Evolutionary conservation across 2,797 vertebrate genomes (phyloP).

Genomic region (Cuculus canorus): DNA sequence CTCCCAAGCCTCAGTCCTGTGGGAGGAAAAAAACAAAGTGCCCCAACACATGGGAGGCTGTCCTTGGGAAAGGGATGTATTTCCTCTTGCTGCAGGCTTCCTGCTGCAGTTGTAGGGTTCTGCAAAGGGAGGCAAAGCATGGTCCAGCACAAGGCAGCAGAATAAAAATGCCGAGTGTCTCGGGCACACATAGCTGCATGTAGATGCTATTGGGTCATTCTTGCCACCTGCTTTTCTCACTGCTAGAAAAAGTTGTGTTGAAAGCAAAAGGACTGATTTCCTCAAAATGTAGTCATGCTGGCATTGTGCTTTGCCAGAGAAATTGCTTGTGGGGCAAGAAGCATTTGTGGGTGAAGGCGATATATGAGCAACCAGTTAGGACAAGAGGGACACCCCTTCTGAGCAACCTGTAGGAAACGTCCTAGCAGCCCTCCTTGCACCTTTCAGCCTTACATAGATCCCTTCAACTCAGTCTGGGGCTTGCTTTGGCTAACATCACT

Average conservation of each 20-base stretch:
- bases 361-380: accelerated
- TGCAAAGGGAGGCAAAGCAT: not conserved
- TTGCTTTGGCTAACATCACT: not conserved
- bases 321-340: not conserved
- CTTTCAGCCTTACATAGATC: not conserved
- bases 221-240: not conserved
- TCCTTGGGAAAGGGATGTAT: slow-evolving; percentile 20
- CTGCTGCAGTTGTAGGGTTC: not conserved
- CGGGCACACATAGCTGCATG: accelerated
- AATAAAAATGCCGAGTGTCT: not conserved
- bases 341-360: not conserved
- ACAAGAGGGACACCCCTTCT: not conserved
- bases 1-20: not conserved
- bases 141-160: not conserved
- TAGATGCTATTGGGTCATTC: not conserved
- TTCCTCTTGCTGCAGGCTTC: slow-evolving; percentile 44
- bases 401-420: not conserved
- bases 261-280: not conserved
- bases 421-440: not conserved
- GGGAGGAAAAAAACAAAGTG: not conserved
- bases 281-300: not conserved
- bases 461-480: not conserved
- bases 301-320: not conserved
- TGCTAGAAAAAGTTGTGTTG: not conserved
- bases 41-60: not conserved